Percentiles rank a stretch among this genome's conserved stretches.
Conservation (phyloP, 2,888 invertebrate genomes). For the Ethmia dodecea region DNA sequence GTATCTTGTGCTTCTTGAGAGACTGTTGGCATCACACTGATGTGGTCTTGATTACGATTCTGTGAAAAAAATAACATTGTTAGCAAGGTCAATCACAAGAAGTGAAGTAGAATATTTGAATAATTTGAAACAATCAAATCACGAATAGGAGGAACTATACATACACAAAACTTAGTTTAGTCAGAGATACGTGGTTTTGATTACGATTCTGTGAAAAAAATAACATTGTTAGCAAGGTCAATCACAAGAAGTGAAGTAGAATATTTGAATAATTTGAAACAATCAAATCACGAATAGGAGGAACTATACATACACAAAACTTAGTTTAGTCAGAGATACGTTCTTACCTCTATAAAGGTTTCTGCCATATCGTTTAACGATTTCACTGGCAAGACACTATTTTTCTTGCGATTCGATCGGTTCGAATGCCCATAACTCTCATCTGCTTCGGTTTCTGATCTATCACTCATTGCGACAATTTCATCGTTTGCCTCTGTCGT, state of each 20-base stretch:
- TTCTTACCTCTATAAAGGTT: background rate
- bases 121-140: background rate
- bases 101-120: background rate
- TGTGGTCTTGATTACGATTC: background rate
- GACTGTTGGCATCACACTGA: background rate
- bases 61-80: background rate
- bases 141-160: background rate
- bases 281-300: background rate
- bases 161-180: background rate
- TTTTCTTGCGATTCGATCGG: background rate
- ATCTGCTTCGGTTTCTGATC: background rate
- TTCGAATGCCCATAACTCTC: background rate
- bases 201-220: background rate
- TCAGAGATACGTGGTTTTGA: background rate
- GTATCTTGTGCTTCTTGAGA: background rate
- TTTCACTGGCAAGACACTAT: too few relatives aligned
- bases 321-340: background rate
- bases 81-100: background rate
- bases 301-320: background rate
- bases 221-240: background rate
- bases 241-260: background rate
- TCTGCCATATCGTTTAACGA: background rate
- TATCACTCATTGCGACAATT: background rate
- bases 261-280: background rate
- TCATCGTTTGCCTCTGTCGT: background rate